Evolutionary conservation across 2,113 vertebrate genomes (phyloP), one percentile per base, ranked within the genome.

Genomic region (Oncorhynchus nerka): DNA sequence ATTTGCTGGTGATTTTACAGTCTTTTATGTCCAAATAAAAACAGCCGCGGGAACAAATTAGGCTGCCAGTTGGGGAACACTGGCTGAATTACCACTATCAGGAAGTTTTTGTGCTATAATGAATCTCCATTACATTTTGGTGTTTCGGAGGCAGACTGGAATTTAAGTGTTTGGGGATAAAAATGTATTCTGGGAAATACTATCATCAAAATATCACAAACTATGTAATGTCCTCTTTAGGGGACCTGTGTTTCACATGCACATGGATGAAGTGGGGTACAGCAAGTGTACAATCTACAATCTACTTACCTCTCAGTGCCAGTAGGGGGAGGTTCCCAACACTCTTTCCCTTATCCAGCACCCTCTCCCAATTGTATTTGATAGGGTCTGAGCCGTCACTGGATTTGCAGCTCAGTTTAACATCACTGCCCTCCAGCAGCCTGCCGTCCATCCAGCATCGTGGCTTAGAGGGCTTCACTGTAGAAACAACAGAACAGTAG

Each of bases 401-500:
- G 1, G 98, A 97, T 78, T 93, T 95, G 81, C 98, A 99, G 79
- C 95, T 96, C 83, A 99, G 82, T 75, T 94, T 95, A 82, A 99
- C 93, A 70, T 97, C 95, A 39, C 93, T 96, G 71, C 97, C 96
- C 79, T 95, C 95, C 26, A 92, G 78, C 70, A 92, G 81, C 49
- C 95, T 93, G 7, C 97, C 97, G 75, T 99, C 96, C 85, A 95
- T 86, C 94, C 95, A 94, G 91, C 98, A 99, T 32, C 90, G 94
- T 2, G 97, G 98, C 88, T 98, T 97, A 8, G 98, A 97, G 0
- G 98, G 98, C 80, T 94, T 99, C 82, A 97, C 96, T 97, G 71
- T 2, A 32, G 30, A 71, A 74, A 4, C 1, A 22, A 62, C n/a
- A 62, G 5, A 22, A 3, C 4, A 62, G 8, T 62, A 22, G 13